A percentile compares a stretch with the other conserved stretches of the same genome.
phyloP scores from a whole-genome alignment of 2,888 invertebrate genomes.

The Lydus trimaculatus region DNA sequence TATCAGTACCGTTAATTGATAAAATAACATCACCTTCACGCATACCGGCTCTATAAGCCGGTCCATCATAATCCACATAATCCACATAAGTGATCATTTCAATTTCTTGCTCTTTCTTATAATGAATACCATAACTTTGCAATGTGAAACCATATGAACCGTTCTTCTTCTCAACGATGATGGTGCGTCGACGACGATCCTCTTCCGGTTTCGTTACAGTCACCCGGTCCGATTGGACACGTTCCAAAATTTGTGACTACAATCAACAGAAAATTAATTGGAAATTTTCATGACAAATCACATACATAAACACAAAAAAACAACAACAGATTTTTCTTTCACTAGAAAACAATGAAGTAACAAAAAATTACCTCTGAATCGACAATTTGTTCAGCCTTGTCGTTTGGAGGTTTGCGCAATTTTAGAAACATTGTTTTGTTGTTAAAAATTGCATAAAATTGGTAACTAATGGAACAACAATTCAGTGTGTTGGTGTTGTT shows the following conservation, averaged over 20 bases:
- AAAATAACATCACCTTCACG: constrained; percentile 95
- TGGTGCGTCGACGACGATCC: constrained; percentile 87
- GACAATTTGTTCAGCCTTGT: not conserved
- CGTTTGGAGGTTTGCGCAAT: not conserved
- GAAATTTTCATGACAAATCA: not conserved
- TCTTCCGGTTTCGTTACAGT: constrained; percentile 78
- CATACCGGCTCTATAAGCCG: constrained; percentile 93
- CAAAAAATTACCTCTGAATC: not conserved
- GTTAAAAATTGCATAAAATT: not conserved
- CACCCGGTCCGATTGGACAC: constrained; percentile 76
- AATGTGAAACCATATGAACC: constrained; percentile 94
- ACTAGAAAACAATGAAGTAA: not conserved
- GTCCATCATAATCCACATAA: constrained; percentile 91
- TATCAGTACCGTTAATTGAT: constrained; percentile 94
- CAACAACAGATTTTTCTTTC: not conserved
- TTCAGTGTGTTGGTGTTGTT: not conserved
- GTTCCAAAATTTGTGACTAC: constrained; percentile 72
- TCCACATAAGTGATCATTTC: constrained; percentile 98
- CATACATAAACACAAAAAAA: not conserved
- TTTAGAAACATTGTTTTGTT: not conserved
- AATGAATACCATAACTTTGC: constrained; percentile 97
- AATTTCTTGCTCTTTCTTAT: constrained; percentile 91
- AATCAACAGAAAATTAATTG: constrained; percentile 32
- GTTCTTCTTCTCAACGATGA: constrained; percentile 90
- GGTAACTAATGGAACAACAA: not conserved